Percentiles rank a stretch among this genome's conserved stretches.
Conservation (phyloP, 2,113 vertebrate species). For the Plotosus lineatus region DNA sequence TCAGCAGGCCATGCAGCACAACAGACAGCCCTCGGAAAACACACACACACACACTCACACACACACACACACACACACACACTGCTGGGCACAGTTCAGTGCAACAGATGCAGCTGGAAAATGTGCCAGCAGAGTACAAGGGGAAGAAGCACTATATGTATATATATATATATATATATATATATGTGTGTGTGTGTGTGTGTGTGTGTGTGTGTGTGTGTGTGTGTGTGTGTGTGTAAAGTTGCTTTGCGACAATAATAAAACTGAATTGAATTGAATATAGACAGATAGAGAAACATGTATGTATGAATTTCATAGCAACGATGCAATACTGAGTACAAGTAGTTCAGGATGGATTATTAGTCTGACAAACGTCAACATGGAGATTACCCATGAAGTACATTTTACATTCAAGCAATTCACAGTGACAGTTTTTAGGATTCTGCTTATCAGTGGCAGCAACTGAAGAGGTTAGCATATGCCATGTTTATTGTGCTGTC, state of each 20-base stretch:
- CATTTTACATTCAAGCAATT: not conserved
- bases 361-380: not conserved
- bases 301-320: not conserved
- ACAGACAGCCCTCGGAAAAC: conserved; percentile 9
- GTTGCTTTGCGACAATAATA: too few species aligned
- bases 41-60: not conserved
- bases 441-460: not conserved
- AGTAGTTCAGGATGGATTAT: not conserved
- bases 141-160: too few species aligned
- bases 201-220: too few species aligned
- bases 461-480: not conserved
- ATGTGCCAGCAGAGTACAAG: not conserved
- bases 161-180: too few species aligned
- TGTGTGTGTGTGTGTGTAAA: too few species aligned
- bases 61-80: not conserved
- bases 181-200: too few species aligned
- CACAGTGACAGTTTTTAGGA: not conserved
- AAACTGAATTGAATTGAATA: too few species aligned
- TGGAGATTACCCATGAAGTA: not conserved
- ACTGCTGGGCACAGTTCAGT: not conserved
- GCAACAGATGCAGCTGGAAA: conserved; percentile 5
- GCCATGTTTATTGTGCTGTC: not conserved
- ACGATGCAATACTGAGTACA: not conserved
- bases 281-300: too few species aligned
- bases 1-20: conserved; percentile 7